Conservation (phyloP, 2,888 invertebrate genomes). For the Andrena camellia region DNA sequence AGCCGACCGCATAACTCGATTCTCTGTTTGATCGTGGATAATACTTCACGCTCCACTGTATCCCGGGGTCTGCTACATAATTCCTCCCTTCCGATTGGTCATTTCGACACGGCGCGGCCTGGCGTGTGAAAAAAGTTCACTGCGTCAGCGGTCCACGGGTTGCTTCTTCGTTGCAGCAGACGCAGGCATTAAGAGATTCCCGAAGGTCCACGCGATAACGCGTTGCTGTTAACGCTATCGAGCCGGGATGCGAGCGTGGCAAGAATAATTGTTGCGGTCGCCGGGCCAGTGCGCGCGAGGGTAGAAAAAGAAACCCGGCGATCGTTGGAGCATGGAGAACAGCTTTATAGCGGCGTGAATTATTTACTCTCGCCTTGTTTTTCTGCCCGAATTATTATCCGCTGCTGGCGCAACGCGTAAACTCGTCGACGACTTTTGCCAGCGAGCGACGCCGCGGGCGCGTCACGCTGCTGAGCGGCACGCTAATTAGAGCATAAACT, state of each 20-base stretch:
- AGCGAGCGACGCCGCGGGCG: slow-evolving; percentile 15
- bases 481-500: slow-evolving; percentile 69
- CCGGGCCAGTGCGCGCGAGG: slow-evolving; percentile 3
- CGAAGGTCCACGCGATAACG: slow-evolving; percentile 40
- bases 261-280: slow-evolving; percentile 56
- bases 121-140: not conserved
- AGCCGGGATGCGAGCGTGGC: slow-evolving; percentile 30
- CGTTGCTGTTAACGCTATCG: slow-evolving; percentile 41
- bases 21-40: slow-evolving; percentile 19
- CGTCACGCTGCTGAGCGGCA: slow-evolving; percentile 9
- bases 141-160: not conserved
- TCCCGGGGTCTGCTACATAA: not conserved
- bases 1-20: slow-evolving; percentile 12
- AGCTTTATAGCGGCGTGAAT: slow-evolving; percentile 65
- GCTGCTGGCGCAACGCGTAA: slow-evolving; percentile 42
- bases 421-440: slow-evolving; percentile 37
- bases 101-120: slow-evolving; percentile 22
- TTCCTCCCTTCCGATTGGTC: slow-evolving; percentile 13
- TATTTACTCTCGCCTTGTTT: slow-evolving; percentile 64
- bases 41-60: slow-evolving; percentile 5
- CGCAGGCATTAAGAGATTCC: slow-evolving; percentile 5
- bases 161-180: slow-evolving; percentile 11
- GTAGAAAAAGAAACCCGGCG: slow-evolving; percentile 52
- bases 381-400: slow-evolving; percentile 36
- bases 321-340: slow-evolving; percentile 65